A percentile compares a stretch with the other conserved stretches of the same genome.
Evolutionary conservation across 2,113 vertebrate species (phyloP).

Genomic region (Centrocercus urophasianus): DNA sequence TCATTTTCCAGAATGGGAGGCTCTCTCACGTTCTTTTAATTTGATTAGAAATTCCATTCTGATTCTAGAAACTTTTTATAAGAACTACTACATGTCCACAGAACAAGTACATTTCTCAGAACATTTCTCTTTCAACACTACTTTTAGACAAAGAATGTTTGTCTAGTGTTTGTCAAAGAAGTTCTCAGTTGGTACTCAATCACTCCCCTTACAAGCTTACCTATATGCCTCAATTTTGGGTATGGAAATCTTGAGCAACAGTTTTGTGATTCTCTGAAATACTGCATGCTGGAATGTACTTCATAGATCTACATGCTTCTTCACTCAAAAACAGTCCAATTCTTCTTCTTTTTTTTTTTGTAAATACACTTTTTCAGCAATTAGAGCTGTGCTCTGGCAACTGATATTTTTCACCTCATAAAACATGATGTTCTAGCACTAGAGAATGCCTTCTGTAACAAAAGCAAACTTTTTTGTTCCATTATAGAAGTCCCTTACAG

Average conservation of each 20-base stretch:
- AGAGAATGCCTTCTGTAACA: constrained; percentile 18
- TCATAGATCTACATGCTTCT: neutral
- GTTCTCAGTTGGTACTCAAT: neutral
- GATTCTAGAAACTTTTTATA: neutral
- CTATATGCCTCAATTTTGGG: neutral
- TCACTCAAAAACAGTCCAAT: neutral
- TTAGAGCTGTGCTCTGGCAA: neutral
- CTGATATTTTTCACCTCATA: constrained; percentile 46
- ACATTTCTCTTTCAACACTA: neutral
- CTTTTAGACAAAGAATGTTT: neutral
- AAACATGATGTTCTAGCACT: constrained; percentile 34
- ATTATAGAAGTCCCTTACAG: neutral
- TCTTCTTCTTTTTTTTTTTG: neutral
- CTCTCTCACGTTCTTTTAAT: neutral
- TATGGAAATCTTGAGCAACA: neutral
- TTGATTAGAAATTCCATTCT: neutral
- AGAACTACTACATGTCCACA: neutral
- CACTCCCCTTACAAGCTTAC: neutral
- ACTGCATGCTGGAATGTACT: neutral
- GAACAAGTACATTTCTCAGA: too few species aligned
- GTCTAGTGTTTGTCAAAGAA: neutral
- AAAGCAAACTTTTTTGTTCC: neutral
- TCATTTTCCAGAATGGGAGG: neutral
- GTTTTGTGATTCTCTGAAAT: neutral
- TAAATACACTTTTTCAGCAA: constrained; percentile 9